These are phyloP conservation scores for Ectemnius continuus DNA, from an alignment of 2,888 invertebrate genomes.

Conservation along the genomic window DNA sequence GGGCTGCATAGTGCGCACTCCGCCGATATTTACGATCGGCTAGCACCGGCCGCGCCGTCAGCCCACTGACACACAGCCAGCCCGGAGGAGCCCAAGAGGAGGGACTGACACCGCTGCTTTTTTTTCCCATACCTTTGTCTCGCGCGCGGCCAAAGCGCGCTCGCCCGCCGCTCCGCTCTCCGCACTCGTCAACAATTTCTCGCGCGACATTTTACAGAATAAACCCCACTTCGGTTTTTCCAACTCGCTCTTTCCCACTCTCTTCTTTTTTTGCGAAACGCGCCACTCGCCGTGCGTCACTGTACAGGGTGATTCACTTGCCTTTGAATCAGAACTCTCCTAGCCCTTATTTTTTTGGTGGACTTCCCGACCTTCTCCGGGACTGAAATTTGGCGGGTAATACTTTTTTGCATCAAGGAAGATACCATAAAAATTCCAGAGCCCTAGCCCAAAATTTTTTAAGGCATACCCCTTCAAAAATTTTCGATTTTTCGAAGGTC, in stretches of 20 bases:
- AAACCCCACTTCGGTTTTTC: slow-evolving; percentile 8
- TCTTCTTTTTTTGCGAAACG: too few relatives aligned
- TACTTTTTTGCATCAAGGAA: too few relatives aligned
- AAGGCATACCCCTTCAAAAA: too few relatives aligned
- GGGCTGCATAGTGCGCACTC: slow-evolving; percentile 29
- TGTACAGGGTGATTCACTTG: too few relatives aligned
- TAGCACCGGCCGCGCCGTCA: slow-evolving; percentile 33
- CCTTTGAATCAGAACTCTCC: too few relatives aligned
- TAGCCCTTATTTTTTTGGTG: too few relatives aligned
- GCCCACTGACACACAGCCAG: slow-evolving; percentile 29
- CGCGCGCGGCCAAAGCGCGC: not conserved
- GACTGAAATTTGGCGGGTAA: too few relatives aligned
- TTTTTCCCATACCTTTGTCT: not conserved
- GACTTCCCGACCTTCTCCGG: too few relatives aligned
- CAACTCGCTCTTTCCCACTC: slow-evolving; percentile 12
- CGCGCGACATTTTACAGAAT: not conserved
- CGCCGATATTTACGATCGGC: slow-evolving; percentile 48
- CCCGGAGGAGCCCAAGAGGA: too few relatives aligned
- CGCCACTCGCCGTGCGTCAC: not conserved
- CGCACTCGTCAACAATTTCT: slow-evolving; percentile 10
- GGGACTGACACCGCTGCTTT: not conserved
- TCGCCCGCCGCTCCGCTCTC: not conserved
- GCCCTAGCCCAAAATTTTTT: too few relatives aligned
- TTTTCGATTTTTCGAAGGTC: too few relatives aligned
- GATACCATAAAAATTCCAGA: too few relatives aligned